Evolutionary conservation across 2,888 invertebrate genomes (phyloP), one percentile per base, ranked within the genome.

Genomic region (Thyatira batis): DNA sequence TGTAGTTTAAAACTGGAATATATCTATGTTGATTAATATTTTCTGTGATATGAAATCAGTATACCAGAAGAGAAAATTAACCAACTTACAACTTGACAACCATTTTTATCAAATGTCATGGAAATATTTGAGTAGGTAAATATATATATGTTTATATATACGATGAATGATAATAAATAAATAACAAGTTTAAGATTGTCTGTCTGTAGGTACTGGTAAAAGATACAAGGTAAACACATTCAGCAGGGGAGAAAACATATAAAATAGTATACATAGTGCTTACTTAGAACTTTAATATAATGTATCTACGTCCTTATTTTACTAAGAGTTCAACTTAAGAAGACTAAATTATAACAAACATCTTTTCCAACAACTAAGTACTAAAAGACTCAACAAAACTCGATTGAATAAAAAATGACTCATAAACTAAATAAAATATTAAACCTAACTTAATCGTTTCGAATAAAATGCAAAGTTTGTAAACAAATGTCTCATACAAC

Each of bases 331-430:
- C n/a, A n/a, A n/a, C n/a, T n/a, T n/a, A 10, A 55, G 58, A 66
- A 64, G 57, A 64, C 66, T 78, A 69, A 68, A 79, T 71, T 80
- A 82, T 73, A 79, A 81, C 78, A 77, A 71, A 74, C 71, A 71
- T 68, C 73, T 70, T 75, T 71, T 78, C 75, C 75, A 82, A 81
- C 80, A 79, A 84, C 79, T 85, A 87, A 86, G 84, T 85, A 86
- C 81, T 39, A 84, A 82, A 83, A 82, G 67, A 81, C 64, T 75
- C 74, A 82, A 82, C 82, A 79, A 76, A 75, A 67, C 50, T 58
- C 61, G 39, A 49, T 53, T 10, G 4, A 45, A 48, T 39, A 39
- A 53, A 49, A 64, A 73, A 67, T 71, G 69, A 78, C 79, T 73
- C 67, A 67, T 58, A 69, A 68, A 62, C 58, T 65, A 51, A 55